phyloP scores from a whole-genome alignment of 2,888 invertebrate genomes.

The Ectemnius continuus region DNA sequence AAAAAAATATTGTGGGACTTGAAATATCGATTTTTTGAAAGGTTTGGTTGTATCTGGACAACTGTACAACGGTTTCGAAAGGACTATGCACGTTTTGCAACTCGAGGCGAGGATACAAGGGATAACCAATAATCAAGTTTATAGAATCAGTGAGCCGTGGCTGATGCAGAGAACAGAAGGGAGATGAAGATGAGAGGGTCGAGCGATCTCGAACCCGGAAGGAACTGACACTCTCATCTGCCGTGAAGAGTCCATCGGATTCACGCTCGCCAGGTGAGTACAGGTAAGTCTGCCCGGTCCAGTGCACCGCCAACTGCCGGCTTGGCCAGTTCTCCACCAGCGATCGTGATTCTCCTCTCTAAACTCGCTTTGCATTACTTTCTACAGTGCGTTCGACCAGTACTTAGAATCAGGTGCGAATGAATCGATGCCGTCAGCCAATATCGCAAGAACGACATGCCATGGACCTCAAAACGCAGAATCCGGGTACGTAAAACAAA shows the following conservation, averaged over 20 bases:
- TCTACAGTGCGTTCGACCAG: conserved; percentile 57
- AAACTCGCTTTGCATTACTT: no score
- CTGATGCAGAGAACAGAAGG: not conserved
- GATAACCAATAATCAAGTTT: not conserved
- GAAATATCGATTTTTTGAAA: no score
- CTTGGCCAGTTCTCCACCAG: conserved; percentile 50
- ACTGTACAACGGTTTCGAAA: no score
- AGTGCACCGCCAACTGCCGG: conserved; percentile 59
- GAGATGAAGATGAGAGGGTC: conserved; percentile 15
- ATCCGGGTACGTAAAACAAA: no score
- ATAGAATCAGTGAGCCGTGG: not conserved
- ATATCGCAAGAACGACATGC: no score
- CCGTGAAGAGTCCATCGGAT: conserved; percentile 39
- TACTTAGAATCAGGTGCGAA: not conserved
- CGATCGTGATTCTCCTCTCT: not conserved
- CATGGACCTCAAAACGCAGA: no score
- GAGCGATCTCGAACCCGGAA: conserved; percentile 51
- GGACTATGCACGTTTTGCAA: no score
- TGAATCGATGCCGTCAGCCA: no score
- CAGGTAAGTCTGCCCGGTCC: conserved; percentile 55
- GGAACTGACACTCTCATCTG: conserved; percentile 61
- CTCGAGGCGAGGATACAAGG: no score
- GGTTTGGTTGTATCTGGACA: no score
- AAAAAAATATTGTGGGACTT: no score
- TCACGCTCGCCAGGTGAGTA: conserved; percentile 56